These are phyloP conservation scores for Lasioglossum morio DNA, from an alignment of 2,888 invertebrate species.

Conservation along the genomic window DNA sequence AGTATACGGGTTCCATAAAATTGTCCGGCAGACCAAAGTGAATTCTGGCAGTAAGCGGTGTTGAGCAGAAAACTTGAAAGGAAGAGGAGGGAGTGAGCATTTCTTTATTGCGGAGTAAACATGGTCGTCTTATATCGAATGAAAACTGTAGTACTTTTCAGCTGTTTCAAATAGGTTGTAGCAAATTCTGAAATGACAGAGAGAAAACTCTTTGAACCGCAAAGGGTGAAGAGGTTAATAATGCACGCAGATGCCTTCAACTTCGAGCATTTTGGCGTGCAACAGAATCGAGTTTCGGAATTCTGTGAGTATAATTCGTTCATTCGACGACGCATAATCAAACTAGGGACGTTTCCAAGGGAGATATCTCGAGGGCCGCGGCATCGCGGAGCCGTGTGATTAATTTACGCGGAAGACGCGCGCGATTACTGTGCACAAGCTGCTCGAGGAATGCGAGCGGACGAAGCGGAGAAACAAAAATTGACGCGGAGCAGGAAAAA, in stretches of 20 bases:
- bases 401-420: constrained; percentile 53
- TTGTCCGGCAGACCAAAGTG: no score
- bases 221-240: background rate
- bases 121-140: no score
- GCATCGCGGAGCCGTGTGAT: constrained; percentile 40
- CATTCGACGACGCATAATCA: constrained; percentile 35
- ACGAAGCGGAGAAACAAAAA: constrained; percentile 31
- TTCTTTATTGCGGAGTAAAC: no score
- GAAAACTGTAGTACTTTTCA: no score
- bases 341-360: constrained; percentile 14
- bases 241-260: background rate
- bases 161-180: no score
- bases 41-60: no score
- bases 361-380: background rate
- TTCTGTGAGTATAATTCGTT: constrained; percentile 23
- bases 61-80: no score
- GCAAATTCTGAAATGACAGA: no score
- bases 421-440: constrained; percentile 49
- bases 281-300: no score
- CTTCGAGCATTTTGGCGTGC: background rate
- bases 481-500: constrained; percentile 19
- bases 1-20: no score
- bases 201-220: background rate
- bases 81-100: no score
- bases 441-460: constrained; percentile 39